Percentiles rank a stretch among this genome's conserved stretches.
phyloP scores from a whole-genome alignment of 2,888 invertebrate species.

The Drosophila prolongata region DNA sequence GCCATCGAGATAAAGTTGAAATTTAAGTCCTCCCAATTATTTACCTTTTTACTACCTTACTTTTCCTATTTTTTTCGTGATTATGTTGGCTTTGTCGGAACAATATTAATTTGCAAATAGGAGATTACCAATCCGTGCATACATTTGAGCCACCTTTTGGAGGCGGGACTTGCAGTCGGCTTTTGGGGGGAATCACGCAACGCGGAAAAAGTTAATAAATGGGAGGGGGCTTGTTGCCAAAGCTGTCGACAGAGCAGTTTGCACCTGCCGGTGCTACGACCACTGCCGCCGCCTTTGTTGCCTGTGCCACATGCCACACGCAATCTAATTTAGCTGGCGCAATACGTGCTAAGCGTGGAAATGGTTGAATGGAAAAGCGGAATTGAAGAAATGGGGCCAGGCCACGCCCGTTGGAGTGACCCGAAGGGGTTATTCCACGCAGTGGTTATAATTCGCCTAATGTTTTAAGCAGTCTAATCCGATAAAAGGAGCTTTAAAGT shows the following conservation, averaged over 20 bases:
- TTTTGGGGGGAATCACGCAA: conserved; percentile 28
- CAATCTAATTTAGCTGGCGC: conserved; percentile 67
- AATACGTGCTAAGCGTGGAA: conserved; percentile 65
- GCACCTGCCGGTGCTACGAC: conserved; percentile 58
- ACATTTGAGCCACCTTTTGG: conserved; percentile 9
- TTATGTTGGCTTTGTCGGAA: conserved; percentile 14
- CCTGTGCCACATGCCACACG: conserved; percentile 65
- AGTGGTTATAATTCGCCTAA: conserved; percentile 31
- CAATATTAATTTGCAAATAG: conserved; percentile 37
- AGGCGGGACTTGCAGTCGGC: conserved; percentile 18
- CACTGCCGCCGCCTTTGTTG: conserved; percentile 8
- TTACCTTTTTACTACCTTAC: not conserved
- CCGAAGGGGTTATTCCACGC: conserved; percentile 25
- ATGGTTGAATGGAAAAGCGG: conserved; percentile 31
- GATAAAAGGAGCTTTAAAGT: conserved; percentile 17
- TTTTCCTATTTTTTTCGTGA: conserved; percentile 1
- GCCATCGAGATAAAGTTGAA: not conserved
- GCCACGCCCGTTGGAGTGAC: conserved; percentile 33
- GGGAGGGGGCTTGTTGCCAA: conserved; percentile 19
- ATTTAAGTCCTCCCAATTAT: not conserved
- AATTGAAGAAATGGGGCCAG: conserved; percentile 26
- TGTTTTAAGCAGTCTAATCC: conserved; percentile 30
- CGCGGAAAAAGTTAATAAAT: conserved; percentile 18
- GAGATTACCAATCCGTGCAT: conserved; percentile 33
- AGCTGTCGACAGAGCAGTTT: conserved; percentile 54